A percentile compares a stretch with the other conserved stretches of the same genome.
These are phyloP conservation scores for Helogale parvula DNA, from an alignment of 2,113 vertebrate genomes.

Conservation along the genomic window DNA sequence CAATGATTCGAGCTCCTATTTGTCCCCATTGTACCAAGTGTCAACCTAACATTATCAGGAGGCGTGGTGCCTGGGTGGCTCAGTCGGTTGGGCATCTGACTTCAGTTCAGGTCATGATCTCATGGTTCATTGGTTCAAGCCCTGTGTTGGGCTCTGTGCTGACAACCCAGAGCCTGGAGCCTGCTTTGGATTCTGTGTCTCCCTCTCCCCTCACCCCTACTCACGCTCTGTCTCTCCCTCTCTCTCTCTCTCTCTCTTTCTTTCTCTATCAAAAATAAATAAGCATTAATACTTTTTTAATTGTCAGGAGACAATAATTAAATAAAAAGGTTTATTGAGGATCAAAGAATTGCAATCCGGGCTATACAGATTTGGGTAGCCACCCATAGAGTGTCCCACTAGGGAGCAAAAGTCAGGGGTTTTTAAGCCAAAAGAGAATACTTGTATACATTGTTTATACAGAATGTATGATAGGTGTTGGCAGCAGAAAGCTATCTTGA, in stretches of 20 bases:
- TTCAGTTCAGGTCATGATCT: too few species aligned
- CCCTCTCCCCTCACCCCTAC: too few species aligned
- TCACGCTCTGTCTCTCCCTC: too few species aligned
- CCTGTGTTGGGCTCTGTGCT: too few species aligned
- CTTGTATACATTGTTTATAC: not conserved
- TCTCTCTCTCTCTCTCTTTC: too few species aligned
- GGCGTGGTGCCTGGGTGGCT: too few species aligned
- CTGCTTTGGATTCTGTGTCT: too few species aligned
- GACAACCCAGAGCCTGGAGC: too few species aligned
- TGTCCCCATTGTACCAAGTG: not conserved
- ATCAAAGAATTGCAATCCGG: not conserved
- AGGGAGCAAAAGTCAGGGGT: not conserved
- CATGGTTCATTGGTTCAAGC: too few species aligned
- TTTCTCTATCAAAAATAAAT: too few species aligned
- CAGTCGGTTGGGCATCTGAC: too few species aligned
- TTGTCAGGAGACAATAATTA: not conserved
- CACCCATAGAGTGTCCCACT: not conserved
- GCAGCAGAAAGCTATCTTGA: not conserved
- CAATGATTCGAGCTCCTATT: not conserved
- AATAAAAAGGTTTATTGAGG: not conserved
- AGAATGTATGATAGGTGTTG: not conserved
- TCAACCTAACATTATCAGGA: not conserved
- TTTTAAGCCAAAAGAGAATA: not conserved
- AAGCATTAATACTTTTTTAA: not conserved
- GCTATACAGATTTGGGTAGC: not conserved